Evolutionary conservation across 1,140 invertebrate species (phyloP), one percentile per base, ranked within the genome.

Genomic region (Papilio dardanus): DNA sequence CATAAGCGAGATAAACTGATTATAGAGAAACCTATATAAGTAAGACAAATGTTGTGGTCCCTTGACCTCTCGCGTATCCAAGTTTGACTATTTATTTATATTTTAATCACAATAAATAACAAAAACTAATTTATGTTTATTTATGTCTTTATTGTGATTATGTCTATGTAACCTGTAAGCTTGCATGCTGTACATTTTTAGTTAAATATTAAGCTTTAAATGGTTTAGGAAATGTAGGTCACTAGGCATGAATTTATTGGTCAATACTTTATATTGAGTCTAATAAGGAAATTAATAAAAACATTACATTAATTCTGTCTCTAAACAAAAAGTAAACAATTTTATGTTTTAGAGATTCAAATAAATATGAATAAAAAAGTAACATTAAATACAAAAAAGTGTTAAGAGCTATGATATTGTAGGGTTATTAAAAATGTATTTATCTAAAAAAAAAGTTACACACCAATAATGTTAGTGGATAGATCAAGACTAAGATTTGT

Each of bases 91-190:
- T n/a, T n/a, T n/a, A n/a, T n/a, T n/a, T 74, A 79, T 73, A 24
- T 66, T 46, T 75, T 83, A 77, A 83, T 80, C 78, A 78, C 74
- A 77, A 74, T 77, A 76, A 21, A 54, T 28, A 58, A 58, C 10
- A 58, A 0, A 46, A 19, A 46, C 1, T 6, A 2, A 6, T n/a
- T 46, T 46, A n/a, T 0, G n/a, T 46, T 4, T n/a, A 3, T 42
- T 10, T 16, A 42, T 42, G 1, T 42, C 1, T 67, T 62, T 76
- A 68, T 66, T 78, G 76, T 77, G 76, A 75, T 77, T 42, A 65
- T 76, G 46, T 76, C 35, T 62, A 16, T 71, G n/a, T 40, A 58
- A 12, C 31, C 42, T 76, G 30, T 69, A 42, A 66, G 12, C 19
- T 40, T 69, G 67, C 67, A 69, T 69, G 67, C 37, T 69, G 35